Conservation (phyloP, 2,113 vertebrate genomes). For the Megatriorchis doriae region DNA sequence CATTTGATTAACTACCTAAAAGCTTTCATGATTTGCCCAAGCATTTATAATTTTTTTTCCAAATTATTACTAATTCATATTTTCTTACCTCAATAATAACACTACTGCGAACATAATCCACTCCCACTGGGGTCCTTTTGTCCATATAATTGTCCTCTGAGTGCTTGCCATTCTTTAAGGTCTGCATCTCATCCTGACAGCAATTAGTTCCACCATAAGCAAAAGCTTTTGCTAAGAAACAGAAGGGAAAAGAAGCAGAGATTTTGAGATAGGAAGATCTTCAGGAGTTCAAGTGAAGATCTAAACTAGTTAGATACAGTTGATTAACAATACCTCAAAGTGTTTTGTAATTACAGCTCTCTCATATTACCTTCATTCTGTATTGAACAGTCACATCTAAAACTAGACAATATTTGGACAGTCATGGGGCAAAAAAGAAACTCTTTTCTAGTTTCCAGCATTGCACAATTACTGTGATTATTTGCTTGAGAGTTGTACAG, state of each 20-base stretch:
- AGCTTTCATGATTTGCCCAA: background rate
- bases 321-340: background rate
- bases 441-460: background rate
- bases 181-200: conserved; percentile 76
- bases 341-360: background rate
- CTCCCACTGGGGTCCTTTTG: conserved; percentile 66
- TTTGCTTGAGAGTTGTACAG: background rate
- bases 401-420: background rate
- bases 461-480: background rate
- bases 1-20: background rate
- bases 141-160: conserved; percentile 70
- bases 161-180: conserved; percentile 67
- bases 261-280: background rate
- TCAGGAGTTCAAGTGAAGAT: background rate
- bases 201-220: conserved; percentile 82
- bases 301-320: background rate
- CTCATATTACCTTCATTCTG: background rate
- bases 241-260: background rate
- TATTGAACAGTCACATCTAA: background rate
- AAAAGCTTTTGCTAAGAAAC: conserved; percentile 80
- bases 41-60: background rate
- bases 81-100: conserved; percentile 83
- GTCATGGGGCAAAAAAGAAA: background rate
- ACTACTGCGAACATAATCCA: conserved; percentile 81
- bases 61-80: background rate